Evolutionary conservation across 2,888 invertebrate genomes (phyloP).

Genomic region (Noctua janthe): DNA sequence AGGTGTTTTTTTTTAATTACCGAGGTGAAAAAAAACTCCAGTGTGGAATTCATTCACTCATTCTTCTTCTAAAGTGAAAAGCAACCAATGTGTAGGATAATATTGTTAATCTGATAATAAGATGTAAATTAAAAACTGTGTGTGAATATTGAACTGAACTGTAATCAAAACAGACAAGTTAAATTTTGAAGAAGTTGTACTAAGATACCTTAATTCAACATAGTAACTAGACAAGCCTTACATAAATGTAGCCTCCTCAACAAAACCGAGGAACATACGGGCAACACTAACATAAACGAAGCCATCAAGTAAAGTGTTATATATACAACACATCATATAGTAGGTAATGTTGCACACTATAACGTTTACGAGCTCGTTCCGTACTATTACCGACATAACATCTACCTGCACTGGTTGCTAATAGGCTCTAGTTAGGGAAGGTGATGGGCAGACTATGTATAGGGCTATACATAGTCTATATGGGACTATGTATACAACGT

Average conservation of each 20-base stretch:
- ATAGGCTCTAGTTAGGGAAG: not conserved
- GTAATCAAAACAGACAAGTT: no score
- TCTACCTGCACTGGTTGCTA: conserved; percentile 20
- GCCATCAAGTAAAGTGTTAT: conserved; percentile 46
- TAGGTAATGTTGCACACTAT: conserved; percentile 21
- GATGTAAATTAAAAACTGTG: no score
- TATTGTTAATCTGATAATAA: no score
- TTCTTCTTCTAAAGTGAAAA: no score
- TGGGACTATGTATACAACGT: not conserved
- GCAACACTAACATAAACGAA: conserved; percentile 32
- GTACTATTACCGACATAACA: conserved; percentile 17
- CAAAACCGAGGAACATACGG: not conserved
- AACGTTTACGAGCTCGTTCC: conserved; percentile 39
- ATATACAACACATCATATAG: conserved; percentile 30
- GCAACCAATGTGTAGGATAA: no score
- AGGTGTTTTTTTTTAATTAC: no score
- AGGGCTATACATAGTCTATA: not conserved
- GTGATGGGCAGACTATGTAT: not conserved
- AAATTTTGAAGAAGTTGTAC: no score
- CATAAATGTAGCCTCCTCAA: not conserved
- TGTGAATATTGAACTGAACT: no score
- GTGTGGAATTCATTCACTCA: no score
- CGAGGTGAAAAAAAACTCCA: no score
- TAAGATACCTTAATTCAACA: not conserved
- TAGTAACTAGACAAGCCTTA: not conserved